phyloP scores from a whole-genome alignment of 2,797 vertebrate species.

The Megaceryle alcyon region DNA sequence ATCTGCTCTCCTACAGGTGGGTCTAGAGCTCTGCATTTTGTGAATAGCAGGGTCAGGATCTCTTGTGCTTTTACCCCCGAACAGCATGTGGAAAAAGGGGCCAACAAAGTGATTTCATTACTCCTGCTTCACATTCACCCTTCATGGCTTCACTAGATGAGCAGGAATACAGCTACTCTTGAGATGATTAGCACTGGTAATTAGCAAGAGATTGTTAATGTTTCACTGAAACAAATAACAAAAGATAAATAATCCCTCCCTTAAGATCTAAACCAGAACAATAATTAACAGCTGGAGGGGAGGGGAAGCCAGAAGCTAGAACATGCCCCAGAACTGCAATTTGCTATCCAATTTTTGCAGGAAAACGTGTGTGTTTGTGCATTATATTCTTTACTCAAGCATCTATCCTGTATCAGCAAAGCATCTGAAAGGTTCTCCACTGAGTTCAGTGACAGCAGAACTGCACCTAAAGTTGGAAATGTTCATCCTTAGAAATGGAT shows the following conservation, averaged over 20 bases:
- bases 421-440: not conserved
- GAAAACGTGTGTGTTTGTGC: accelerated
- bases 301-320: not conserved
- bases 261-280: slow-evolving; percentile 24
- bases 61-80: not conserved
- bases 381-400: not conserved
- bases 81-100: not conserved
- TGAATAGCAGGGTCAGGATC: not conserved
- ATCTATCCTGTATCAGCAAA: not conserved
- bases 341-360: not conserved
- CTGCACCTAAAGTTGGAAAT: not conserved
- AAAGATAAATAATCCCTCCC: slow-evolving; percentile 52
- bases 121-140: not conserved
- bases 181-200: slow-evolving; percentile 37
- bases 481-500: not conserved
- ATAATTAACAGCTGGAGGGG: slow-evolving; percentile 48
- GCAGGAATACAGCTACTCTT: not conserved
- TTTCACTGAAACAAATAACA: slow-evolving; percentile 31
- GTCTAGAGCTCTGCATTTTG: not conserved
- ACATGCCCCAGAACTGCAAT: not conserved
- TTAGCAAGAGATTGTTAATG: slow-evolving; percentile 39
- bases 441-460: not conserved
- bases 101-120: not conserved
- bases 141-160: not conserved
- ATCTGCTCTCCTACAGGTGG: not conserved